A percentile compares a stretch with the other conserved stretches of the same genome.
phyloP scores from a whole-genome alignment of 30 jellyfish, hydroid and myxozoan species.

The Nemopilema nomurai region DNA sequence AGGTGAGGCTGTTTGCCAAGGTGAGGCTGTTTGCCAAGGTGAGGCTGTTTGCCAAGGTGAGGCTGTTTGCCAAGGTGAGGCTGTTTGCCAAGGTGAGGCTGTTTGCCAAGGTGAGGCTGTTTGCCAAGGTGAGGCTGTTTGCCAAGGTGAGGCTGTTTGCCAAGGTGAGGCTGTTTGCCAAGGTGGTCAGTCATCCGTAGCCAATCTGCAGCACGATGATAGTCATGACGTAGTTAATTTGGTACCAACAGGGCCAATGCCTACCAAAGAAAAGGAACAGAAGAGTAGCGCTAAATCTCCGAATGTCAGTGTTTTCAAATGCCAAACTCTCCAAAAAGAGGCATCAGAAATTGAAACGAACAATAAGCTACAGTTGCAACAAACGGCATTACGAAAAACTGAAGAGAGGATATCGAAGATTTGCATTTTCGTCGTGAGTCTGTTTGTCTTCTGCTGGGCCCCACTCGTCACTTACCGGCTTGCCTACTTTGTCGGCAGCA shows the following conservation, averaged over 20 bases:
- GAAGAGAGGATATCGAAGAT: neutral
- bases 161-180: too few species aligned
- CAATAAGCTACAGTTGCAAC: neutral
- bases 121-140: too few species aligned
- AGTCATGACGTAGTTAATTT: too few species aligned
- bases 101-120: too few species aligned
- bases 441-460: conserved; percentile 13
- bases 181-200: too few species aligned
- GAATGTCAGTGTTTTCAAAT: neutral
- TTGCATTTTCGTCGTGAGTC: neutral
- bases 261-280: neutral
- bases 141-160: too few species aligned
- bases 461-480: conserved; percentile 4
- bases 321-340: neutral
- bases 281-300: neutral
- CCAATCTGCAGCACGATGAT: too few species aligned
- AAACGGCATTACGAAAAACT: neutral
- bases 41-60: too few species aligned
- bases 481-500: neutral
- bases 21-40: too few species aligned
- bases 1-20: too few species aligned
- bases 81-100: too few species aligned
- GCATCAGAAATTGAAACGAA: neutral
- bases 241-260: neutral
- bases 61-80: too few species aligned